Conservation (phyloP, 1,140 invertebrate genomes). For the Gryllus bimaculatus region DNA sequence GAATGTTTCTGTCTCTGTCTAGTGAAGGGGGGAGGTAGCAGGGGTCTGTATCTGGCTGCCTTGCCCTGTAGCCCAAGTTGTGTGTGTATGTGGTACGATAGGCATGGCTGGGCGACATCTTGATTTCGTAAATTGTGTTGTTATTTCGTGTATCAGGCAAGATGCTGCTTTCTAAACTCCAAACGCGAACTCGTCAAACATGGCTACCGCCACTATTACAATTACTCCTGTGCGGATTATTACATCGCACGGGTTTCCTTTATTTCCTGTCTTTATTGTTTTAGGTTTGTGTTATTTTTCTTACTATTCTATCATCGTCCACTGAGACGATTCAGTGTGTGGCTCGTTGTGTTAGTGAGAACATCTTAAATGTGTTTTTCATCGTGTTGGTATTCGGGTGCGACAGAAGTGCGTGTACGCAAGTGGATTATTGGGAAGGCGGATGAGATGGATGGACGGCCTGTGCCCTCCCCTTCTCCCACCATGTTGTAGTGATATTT, state of each 20-base stretch:
- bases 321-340: not conserved
- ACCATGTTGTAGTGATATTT: constrained; percentile 1
- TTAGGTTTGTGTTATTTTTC: constrained; percentile 5
- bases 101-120: constrained; percentile 14
- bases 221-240: constrained; percentile 7
- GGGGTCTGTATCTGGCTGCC: constrained; percentile 11
- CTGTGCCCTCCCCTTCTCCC: not conserved
- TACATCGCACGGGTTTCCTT: not conserved
- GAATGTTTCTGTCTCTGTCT: constrained; percentile 20
- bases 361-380: not conserved
- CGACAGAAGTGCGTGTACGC: not conserved
- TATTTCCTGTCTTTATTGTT: not conserved
- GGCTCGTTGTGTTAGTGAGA: not conserved
- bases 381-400: not conserved
- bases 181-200: constrained; percentile 7
- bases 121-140: not conserved
- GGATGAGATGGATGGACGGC: not conserved
- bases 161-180: constrained; percentile 11
- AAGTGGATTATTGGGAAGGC: constrained; percentile 3
- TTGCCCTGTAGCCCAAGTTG: constrained; percentile 11
- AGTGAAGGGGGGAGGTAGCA: constrained; percentile 11
- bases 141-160: constrained; percentile 3
- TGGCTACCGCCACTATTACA: constrained; percentile 9
- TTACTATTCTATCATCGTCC: not conserved
- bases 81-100: constrained; percentile 7